A percentile compares a stretch with the other conserved stretches of the same genome.
Evolutionary conservation across 1,140 invertebrate genomes (phyloP).

Genomic region (Drosophila nebulosa): DNA sequence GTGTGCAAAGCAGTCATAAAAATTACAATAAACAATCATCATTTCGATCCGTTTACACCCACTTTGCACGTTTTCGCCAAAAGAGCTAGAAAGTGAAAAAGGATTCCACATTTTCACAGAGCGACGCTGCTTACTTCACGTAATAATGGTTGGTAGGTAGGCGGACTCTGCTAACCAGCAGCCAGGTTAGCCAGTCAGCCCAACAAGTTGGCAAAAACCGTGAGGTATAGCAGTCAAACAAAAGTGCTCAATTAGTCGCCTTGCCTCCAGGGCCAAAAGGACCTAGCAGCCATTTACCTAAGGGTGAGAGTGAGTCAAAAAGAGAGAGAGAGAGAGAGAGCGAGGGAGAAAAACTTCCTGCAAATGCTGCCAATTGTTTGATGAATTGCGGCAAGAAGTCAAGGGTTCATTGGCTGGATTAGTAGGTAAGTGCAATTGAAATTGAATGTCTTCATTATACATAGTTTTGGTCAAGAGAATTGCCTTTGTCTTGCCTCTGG

Average conservation of each 20-base stretch:
- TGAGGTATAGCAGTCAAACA: constrained; percentile 58
- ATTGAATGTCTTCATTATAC: constrained; percentile 50
- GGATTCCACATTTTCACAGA: constrained; percentile 43
- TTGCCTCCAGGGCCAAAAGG: constrained; percentile 4
- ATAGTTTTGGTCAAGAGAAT: constrained; percentile 3
- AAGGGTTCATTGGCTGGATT: constrained; percentile 56
- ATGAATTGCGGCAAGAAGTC: constrained; percentile 54
- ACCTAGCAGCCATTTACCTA: not conserved
- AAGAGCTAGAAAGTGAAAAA: constrained; percentile 62
- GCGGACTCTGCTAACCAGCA: constrained; percentile 30
- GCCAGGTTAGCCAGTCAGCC: constrained; percentile 7
- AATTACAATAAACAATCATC: constrained; percentile 79
- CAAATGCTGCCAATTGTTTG: constrained; percentile 64
- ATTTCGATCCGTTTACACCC: constrained; percentile 78
- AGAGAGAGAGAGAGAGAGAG: not conserved
- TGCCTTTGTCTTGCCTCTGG: not conserved
- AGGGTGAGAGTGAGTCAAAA: not conserved
- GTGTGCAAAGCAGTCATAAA: constrained; percentile 78
- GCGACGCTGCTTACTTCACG: constrained; percentile 16
- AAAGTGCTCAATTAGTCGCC: constrained; percentile 73
- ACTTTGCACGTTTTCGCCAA: constrained; percentile 77
- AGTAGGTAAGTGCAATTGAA: constrained; percentile 39
- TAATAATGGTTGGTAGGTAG: constrained; percentile 34
- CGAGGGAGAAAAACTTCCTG: constrained; percentile 26
- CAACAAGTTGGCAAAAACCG: constrained; percentile 69